A percentile compares a stretch with the other conserved stretches of the same genome.
These are phyloP conservation scores for Eristalis tenax DNA, from an alignment of 2,888 invertebrate genomes.

Conservation along the genomic window DNA sequence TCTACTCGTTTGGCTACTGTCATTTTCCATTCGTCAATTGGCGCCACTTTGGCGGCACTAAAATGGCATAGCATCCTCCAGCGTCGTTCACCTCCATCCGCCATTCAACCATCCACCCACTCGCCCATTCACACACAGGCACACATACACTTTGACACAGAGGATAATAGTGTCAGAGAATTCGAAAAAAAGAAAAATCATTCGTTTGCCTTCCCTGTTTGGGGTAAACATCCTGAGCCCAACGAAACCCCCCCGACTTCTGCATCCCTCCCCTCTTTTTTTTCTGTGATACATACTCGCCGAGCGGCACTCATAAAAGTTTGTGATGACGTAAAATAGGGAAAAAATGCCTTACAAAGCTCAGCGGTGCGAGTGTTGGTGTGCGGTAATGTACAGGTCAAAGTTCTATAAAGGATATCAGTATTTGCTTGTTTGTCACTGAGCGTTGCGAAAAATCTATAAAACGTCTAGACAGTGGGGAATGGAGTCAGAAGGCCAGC, in stretches of 20 bases:
- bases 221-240: constrained; percentile 69
- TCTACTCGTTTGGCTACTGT: constrained; percentile 54
- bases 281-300: constrained; percentile 27
- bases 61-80: constrained; percentile 64
- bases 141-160: not conserved
- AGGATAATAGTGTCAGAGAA: not conserved
- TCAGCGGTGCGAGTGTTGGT: constrained; percentile 1
- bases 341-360: constrained; percentile 27
- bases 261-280: constrained; percentile 35
- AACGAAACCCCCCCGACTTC: constrained; percentile 34
- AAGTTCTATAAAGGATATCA: constrained; percentile 63
- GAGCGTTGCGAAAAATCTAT: constrained; percentile 63
- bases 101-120: constrained; percentile 2
- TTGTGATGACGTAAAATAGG: constrained; percentile 59
- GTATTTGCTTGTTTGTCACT: constrained; percentile 66
- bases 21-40: constrained; percentile 69
- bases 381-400: constrained; percentile 61
- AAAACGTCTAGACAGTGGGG: constrained; percentile 65
- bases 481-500: not conserved
- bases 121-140: not conserved
- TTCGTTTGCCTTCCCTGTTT: constrained; percentile 42
- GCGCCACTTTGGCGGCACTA: constrained; percentile 69
- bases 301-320: constrained; percentile 56
- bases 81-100: not conserved
- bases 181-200: constrained; percentile 4